Percentiles rank a stretch among this genome's conserved stretches.
These are phyloP conservation scores for Ictidomys tridecemlineatus DNA, from an alignment of 2,113 vertebrate genomes.

Conservation along the genomic window DNA sequence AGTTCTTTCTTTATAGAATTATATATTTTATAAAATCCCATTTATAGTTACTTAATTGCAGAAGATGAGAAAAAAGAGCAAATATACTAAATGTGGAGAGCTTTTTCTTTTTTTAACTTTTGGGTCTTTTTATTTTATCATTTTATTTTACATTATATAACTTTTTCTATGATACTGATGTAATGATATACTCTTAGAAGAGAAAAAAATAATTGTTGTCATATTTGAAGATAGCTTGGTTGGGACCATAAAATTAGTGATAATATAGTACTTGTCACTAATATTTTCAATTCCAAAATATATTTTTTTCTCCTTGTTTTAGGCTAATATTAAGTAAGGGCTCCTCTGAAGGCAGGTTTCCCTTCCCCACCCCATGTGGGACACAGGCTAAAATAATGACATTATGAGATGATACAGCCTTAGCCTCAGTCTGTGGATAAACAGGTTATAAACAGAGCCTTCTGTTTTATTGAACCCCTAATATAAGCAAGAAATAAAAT, in stretches of 20 bases:
- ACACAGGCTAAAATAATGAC: neutral
- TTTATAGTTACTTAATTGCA: neutral
- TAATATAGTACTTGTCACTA: neutral
- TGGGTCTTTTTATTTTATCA: neutral
- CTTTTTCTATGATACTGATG: neutral
- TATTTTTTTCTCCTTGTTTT: neutral
- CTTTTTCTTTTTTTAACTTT: neutral
- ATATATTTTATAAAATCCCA: conserved; percentile 25
- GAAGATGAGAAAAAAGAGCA: neutral
- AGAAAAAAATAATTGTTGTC: neutral
- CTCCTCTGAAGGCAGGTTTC: neutral
- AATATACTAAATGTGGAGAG: neutral
- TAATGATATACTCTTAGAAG: neutral
- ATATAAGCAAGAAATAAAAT: neutral
- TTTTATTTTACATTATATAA: neutral
- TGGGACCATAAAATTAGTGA: neutral
- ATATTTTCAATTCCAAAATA: neutral
- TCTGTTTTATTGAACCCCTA: neutral
- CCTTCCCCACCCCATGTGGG: neutral
- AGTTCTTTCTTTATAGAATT: neutral
- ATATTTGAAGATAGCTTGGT: neutral
- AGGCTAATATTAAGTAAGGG: neutral
- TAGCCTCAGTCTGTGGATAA: neutral
- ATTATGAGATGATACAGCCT: neutral
- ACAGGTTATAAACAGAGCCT: neutral